Conservation (phyloP, 30 jellyfish, hydroid and myxozoan species). For the Catostylus mosaicus region DNA sequence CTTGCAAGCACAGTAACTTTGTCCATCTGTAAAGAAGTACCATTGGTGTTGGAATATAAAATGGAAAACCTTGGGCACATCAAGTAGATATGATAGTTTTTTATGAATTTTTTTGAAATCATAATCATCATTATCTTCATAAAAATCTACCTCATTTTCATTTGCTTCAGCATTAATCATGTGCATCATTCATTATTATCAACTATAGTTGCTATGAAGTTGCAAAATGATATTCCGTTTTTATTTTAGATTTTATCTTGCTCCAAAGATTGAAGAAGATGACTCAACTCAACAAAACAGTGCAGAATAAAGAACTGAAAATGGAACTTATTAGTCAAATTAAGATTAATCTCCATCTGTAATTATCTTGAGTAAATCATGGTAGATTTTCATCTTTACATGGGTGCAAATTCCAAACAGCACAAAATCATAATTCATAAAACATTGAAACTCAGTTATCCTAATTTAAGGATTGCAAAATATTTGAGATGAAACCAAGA, state of each 20-base stretch:
- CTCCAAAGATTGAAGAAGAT: slow-evolving; percentile 94
- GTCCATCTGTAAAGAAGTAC: slow-evolving; percentile 94
- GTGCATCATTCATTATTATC: not conserved
- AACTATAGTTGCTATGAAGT: not conserved
- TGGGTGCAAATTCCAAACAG: no score
- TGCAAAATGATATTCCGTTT: not conserved
- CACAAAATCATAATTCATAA: no score
- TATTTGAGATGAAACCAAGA: no score
- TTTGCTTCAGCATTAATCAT: no score
- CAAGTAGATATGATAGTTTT: slow-evolving; percentile 26
- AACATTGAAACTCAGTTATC: no score
- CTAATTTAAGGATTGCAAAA: no score
- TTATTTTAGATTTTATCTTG: slow-evolving; percentile 70
- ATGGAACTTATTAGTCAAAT: not conserved
- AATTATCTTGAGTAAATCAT: no score
- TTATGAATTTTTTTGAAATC: not conserved
- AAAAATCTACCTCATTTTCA: not conserved
- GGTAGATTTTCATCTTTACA: no score
- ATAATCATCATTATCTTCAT: not conserved
- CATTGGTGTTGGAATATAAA: slow-evolving; percentile 86
- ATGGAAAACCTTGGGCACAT: slow-evolving; percentile 95
- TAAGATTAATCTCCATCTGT: no score
- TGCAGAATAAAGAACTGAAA: slow-evolving; percentile 40
- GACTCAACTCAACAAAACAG: slow-evolving; percentile 74
- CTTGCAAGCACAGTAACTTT: slow-evolving; percentile 80